Percentiles rank a stretch among this genome's conserved stretches.
Evolutionary conservation across 1,140 invertebrate species (phyloP).

Genomic region (Belonocnema kinseyi): DNA sequence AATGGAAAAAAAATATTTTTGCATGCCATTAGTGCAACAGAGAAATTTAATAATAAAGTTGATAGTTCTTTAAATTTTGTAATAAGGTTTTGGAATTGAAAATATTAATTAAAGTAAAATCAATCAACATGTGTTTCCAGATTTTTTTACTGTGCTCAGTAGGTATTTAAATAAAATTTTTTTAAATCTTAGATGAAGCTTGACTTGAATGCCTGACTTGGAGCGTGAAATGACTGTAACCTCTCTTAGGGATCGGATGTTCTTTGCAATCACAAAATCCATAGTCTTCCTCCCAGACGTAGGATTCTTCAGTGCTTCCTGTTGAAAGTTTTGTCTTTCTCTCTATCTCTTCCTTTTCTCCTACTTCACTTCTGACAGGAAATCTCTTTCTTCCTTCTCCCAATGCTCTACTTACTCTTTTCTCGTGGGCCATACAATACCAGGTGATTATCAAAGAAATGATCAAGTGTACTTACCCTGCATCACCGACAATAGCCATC

Average conservation of each 20-base stretch:
- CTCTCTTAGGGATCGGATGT: conserved; percentile 14
- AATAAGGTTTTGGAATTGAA: too few relatives aligned
- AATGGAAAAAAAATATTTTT: too few relatives aligned
- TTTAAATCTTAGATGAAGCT: too few relatives aligned
- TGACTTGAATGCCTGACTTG: neutral
- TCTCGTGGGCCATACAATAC: conserved; percentile 55
- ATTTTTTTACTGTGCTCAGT: too few relatives aligned
- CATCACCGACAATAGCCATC: conserved; percentile 65
- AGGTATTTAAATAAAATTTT: too few relatives aligned
- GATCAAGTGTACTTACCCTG: conserved; percentile 63
- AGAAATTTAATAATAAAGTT: neutral
- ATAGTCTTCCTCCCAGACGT: conserved; percentile 8
- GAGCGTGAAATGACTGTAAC: conserved; percentile 14
- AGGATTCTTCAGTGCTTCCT: conserved; percentile 24
- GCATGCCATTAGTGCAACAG: neutral
- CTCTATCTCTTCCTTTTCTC: conserved; percentile 23
- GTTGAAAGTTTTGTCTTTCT: conserved; percentile 24
- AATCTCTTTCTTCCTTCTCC: conserved; percentile 36
- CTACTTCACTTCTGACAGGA: conserved; percentile 16
- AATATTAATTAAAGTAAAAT: too few relatives aligned
- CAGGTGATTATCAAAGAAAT: conserved; percentile 65
- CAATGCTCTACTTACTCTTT: conserved; percentile 35
- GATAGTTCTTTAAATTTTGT: neutral
- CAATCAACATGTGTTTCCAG: too few relatives aligned
- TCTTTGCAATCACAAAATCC: conserved; percentile 27